Conservation (phyloP, 1,140 invertebrate species). For the Bombus impatiens region DNA sequence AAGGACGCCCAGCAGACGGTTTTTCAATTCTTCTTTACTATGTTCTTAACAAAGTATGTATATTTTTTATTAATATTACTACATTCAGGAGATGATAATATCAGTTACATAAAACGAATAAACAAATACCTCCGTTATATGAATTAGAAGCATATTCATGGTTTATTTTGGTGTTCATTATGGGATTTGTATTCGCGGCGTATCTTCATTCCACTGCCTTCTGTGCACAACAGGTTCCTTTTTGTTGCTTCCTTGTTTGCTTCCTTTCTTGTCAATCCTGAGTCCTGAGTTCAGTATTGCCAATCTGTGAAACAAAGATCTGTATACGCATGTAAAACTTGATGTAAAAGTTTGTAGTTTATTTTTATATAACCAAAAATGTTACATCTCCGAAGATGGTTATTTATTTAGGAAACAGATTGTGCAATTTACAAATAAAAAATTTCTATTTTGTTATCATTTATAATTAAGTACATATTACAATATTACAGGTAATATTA, state of each 20-base stretch:
- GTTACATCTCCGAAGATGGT: background rate
- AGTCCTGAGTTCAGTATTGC: constrained; percentile 41
- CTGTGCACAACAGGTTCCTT: constrained; percentile 64
- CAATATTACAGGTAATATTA: background rate
- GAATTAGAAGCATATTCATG: constrained; percentile 59
- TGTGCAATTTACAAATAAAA: background rate
- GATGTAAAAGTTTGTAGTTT: background rate
- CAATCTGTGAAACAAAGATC: constrained; percentile 41
- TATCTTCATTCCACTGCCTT: constrained; percentile 56
- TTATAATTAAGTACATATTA: background rate
- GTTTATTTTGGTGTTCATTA: constrained; percentile 67
- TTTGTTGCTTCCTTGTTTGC: constrained; percentile 59
- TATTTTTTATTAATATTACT: constrained; percentile 15
- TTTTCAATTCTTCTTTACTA: constrained; percentile 68
- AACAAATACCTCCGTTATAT: constrained; percentile 52
- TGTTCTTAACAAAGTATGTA: constrained; percentile 11
- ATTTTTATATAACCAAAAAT: background rate
- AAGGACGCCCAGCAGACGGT: constrained; percentile 81
- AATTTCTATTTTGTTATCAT: background rate
- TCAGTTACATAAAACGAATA: constrained; percentile 7
- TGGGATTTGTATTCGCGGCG: constrained; percentile 58
- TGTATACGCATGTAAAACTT: background rate
- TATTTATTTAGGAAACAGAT: background rate
- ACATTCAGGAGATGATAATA: background rate
- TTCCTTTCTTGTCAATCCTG: constrained; percentile 60